Conservation (phyloP, 2,797 vertebrate genomes). For the Paratrypauchen microcephalus region DNA sequence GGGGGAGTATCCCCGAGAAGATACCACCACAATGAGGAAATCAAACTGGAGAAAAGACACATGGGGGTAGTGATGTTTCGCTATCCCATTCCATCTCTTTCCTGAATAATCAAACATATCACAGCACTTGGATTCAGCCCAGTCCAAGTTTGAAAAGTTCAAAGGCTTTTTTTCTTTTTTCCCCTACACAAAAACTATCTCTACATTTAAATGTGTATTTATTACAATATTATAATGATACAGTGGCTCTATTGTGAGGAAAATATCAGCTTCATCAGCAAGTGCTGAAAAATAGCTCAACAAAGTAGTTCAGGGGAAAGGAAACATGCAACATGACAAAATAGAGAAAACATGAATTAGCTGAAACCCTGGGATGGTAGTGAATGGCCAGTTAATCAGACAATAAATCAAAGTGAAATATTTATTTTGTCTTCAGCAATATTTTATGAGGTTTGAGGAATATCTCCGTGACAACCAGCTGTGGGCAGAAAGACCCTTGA, state of each 20-base stretch:
- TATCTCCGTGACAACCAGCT: conserved; percentile 64
- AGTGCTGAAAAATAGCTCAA: conserved; percentile 18
- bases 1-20: conserved; percentile 38
- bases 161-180: too few relatives aligned
- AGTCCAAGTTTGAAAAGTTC: not conserved
- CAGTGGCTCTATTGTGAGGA: conserved; percentile 12
- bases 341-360: not conserved
- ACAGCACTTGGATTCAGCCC: not conserved
- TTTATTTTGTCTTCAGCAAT: conserved; percentile 42
- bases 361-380: conserved; percentile 5
- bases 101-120: not conserved
- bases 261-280: not conserved
- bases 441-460: conserved; percentile 47
- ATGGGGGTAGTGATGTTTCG: not conserved
- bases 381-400: conserved; percentile 18
- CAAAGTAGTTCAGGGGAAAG: not conserved
- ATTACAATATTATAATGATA: conserved; percentile 6
- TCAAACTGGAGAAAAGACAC: not conserved
- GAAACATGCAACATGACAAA: not conserved
- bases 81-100: not conserved
- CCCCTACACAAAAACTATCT: too few relatives aligned
- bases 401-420: conserved; percentile 23
- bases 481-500: conserved; percentile 62
- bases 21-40: conserved; percentile 29
- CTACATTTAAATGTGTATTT: too few relatives aligned